Base-by-base conservation (phyloP, 1,140 invertebrate species). In the Galleria mellonella region DNA sequence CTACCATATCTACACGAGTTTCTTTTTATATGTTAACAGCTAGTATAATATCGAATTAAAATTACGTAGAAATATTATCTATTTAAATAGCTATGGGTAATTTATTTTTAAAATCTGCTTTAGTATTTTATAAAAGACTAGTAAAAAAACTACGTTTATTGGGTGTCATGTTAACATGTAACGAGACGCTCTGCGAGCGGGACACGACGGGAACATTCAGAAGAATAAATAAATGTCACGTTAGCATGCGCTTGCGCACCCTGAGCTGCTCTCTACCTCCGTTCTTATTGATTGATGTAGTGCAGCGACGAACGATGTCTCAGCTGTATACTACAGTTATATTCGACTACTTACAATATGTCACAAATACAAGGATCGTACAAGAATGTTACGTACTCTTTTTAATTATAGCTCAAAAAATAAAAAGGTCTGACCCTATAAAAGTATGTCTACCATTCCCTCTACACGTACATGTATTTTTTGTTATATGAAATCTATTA, bases 221-320 rank as follows among this genome's bases (percentile, higher is more conserved):
- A 43, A 60, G 71, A 69, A 81, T 83, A 81, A 77, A 83, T 83
- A 73, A 75, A 73, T 68, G 72, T 72, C 76, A 72, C 52, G 59
- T 68, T 75, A 65, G 61, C 60, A 49, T 53, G 57, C 53, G 51
- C 47, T 44, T 47, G 43, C 46, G 60, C 45, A 29, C 17, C 17
- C 17, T 23, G 17, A 23, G 17, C 6, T 23, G 47, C 39, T 37
- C 39, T 44, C 59, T 63, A 59, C 55, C 57, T 66, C 8, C 14
- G 14, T 17, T 17, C 4, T 15, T 37, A 37, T 58, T 78, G 75
- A 78, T 75, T 72, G 73, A 79, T 69, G 63, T 60, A 65, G 48
- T 50, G 47, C 54, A 36, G 44, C 44, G 57, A 69, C 43, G 54
- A 60, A 40, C 50, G 50, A 62, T 43, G 49, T 53, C 45, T 45